Evolutionary conservation across 2,888 invertebrate species (phyloP).

Genomic region (Stenichneumon culpator): DNA sequence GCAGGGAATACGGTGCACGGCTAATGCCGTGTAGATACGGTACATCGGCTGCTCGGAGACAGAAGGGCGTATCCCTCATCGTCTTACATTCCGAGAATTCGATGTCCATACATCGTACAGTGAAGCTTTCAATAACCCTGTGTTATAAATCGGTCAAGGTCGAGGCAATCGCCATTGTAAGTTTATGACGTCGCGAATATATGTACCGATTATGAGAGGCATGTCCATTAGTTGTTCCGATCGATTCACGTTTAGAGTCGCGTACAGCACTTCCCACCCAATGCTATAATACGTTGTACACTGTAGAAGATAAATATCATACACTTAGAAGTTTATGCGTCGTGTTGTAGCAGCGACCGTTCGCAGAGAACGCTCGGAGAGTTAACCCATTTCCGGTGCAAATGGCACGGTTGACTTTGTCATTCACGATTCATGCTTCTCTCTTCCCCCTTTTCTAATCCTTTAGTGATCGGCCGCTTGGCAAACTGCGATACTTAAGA

Average conservation of each 20-base stretch:
- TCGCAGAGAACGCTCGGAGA: constrained; percentile 3
- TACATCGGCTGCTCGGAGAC: not conserved
- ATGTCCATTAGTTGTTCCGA: constrained; percentile 58
- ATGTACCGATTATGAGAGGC: constrained; percentile 44
- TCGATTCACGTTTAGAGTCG: constrained; percentile 23
- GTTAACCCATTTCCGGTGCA: constrained; percentile 46
- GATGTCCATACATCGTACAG: constrained; percentile 11
- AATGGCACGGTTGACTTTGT: constrained; percentile 2
- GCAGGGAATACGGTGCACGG: not conserved
- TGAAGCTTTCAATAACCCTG: constrained; percentile 56
- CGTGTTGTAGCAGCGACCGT: not conserved
- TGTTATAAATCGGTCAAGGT: constrained; percentile 64
- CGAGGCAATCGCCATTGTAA: constrained; percentile 47
- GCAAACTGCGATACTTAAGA: not conserved
- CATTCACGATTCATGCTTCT: not conserved
- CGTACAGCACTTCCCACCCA: not conserved
- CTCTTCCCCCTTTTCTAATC: not conserved
- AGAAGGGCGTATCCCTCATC: not conserved
- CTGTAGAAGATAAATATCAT: not conserved
- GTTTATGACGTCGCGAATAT: constrained; percentile 36
- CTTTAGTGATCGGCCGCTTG: not conserved
- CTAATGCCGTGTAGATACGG: not conserved
- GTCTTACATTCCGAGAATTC: not conserved
- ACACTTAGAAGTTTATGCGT: not conserved
- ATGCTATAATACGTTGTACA: not conserved